These are phyloP conservation scores for Girardinichthys multiradiatus DNA, from an alignment of 2,113 vertebrate genomes.

Conservation along the genomic window DNA sequence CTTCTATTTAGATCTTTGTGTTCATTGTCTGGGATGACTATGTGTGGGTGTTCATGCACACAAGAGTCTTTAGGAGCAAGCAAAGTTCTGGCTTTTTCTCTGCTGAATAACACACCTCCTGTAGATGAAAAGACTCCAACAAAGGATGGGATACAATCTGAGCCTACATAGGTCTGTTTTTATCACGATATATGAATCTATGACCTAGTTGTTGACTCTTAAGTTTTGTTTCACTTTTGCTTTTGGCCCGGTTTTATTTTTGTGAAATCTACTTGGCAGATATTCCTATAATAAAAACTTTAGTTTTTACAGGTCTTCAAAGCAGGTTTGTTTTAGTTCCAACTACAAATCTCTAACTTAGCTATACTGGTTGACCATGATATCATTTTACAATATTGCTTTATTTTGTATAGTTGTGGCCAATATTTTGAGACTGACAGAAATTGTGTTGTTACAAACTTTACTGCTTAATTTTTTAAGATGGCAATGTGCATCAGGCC, in stretches of 20 bases:
- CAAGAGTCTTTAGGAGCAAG: background rate
- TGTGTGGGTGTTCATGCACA: background rate
- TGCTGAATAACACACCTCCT: background rate
- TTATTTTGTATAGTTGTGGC: background rate
- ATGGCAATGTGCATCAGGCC: background rate
- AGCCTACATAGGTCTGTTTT: background rate
- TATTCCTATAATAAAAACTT: background rate
- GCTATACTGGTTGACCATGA: background rate
- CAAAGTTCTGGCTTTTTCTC: background rate
- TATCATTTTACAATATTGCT: background rate
- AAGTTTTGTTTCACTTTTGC: constrained; percentile 2
- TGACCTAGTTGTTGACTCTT: background rate
- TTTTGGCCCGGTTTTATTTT: background rate
- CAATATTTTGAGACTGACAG: background rate
- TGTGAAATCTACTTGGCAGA: background rate
- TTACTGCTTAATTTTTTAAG: background rate
- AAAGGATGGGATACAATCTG: background rate
- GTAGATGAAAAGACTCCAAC: background rate
- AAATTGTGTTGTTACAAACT: background rate
- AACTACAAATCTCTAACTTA: background rate
- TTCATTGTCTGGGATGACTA: background rate
- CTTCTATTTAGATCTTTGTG: background rate
- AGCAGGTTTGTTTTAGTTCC: background rate
- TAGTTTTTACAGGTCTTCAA: background rate
- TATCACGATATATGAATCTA: constrained; percentile 1